These are phyloP conservation scores for Selenia dentaria DNA, from an alignment of 2,888 invertebrate genomes.

Conservation along the genomic window DNA sequence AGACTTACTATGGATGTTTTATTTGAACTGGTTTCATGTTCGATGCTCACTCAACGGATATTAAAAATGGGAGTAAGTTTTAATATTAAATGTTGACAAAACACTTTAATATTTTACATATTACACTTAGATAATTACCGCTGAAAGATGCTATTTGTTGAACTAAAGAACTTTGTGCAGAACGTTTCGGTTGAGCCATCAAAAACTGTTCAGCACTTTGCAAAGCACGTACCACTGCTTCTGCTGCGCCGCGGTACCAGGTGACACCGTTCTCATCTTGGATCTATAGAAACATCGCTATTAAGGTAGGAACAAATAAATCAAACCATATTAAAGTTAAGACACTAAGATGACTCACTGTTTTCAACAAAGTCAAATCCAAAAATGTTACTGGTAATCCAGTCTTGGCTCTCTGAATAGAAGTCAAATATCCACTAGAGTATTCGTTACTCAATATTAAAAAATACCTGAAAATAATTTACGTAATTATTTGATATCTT, in stretches of 20 bases:
- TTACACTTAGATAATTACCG: background rate
- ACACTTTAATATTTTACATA: too few species aligned
- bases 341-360: too few species aligned
- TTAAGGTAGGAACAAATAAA: too few species aligned
- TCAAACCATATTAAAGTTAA: too few species aligned
- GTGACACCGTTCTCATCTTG: conserved; percentile 5
- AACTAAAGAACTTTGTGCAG: background rate
- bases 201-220: background rate
- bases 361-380: conserved; percentile 11
- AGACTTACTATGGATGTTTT: too few species aligned
- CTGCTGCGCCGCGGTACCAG: conserved; percentile 1
- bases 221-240: background rate
- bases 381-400: conserved; percentile 15
- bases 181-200: background rate
- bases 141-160: conserved; percentile 4
- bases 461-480: conserved; percentile 6
- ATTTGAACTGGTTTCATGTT: too few species aligned
- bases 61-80: background rate
- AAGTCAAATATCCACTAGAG: background rate
- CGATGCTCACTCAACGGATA: too few species aligned
- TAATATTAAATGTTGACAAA: too few species aligned
- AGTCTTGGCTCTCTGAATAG: conserved; percentile 3
- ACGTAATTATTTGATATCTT: too few species aligned
- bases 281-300: background rate
- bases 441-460: conserved; percentile 1